phyloP scores from a whole-genome alignment of 53 echinoderm and acorn worm genomes.

The Hippasteria phrygiana region DNA sequence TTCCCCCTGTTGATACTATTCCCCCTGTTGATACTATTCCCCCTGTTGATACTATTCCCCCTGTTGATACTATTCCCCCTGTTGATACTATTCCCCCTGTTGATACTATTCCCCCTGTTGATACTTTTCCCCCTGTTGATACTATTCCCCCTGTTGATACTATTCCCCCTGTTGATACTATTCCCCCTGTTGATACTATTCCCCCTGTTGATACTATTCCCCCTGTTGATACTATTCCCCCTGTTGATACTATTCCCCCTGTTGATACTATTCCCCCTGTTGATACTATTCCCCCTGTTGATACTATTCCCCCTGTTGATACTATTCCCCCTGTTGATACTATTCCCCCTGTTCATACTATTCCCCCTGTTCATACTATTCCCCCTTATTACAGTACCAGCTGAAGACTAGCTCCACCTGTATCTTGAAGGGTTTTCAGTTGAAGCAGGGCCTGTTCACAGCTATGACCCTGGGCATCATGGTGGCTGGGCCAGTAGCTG shows the following conservation, averaged over 20 bases:
- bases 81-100: not conserved
- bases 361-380: too few relatives aligned
- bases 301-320: not conserved
- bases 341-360: not conserved
- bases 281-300: not conserved
- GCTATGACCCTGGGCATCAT: slow-evolving; percentile 72
- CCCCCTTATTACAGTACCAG: slow-evolving; percentile 71
- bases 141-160: not conserved
- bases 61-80: not conserved
- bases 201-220: too few relatives aligned
- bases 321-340: not conserved
- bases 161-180: not conserved
- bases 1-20: not conserved
- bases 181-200: not conserved
- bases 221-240: too few relatives aligned
- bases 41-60: not conserved
- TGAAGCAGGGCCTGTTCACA: slow-evolving; percentile 69
- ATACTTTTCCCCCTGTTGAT: too few relatives aligned
- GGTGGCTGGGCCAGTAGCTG: slow-evolving; percentile 75
- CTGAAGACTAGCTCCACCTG: slow-evolving; percentile 72
- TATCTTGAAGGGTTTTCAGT: slow-evolving; percentile 76
- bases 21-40: too few relatives aligned
- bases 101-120: not conserved
- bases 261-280: not conserved
- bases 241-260: not conserved